Evolutionary conservation across 1,140 invertebrate species (phyloP).

Genomic region (Drosophila seguyi): DNA sequence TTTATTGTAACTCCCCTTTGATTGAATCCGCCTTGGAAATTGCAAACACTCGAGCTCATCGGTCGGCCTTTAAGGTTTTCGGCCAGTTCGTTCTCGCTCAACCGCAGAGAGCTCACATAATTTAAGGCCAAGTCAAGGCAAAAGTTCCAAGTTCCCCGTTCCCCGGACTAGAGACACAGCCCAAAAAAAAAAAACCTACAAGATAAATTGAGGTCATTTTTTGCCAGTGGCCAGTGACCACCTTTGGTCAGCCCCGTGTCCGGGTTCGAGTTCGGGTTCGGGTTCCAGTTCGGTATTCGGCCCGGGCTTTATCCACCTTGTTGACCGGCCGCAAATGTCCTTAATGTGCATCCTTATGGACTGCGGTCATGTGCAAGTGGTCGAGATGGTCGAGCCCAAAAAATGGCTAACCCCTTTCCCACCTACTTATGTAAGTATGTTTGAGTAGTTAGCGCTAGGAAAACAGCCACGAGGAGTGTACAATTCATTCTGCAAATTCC

Average conservation of each 20-base stretch:
- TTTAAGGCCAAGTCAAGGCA: constrained; percentile 66
- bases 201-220: constrained; percentile 85
- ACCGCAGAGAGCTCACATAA: constrained; percentile 65
- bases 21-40: constrained; percentile 71
- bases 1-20: constrained; percentile 48
- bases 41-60: constrained; percentile 40
- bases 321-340: constrained; percentile 81
- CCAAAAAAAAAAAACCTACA: constrained; percentile 46
- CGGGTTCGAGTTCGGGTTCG: constrained; percentile 31
- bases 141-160: constrained; percentile 15
- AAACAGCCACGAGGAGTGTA: constrained; percentile 45
- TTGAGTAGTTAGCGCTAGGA: constrained; percentile 45
- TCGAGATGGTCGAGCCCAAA: constrained; percentile 67
- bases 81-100: constrained; percentile 41
- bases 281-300: constrained; percentile 14
- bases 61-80: constrained; percentile 61
- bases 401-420: constrained; percentile 23
- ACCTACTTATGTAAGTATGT: constrained; percentile 9
- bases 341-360: constrained; percentile 82
- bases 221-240: constrained; percentile 58
- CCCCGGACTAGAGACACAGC: constrained; percentile 21
- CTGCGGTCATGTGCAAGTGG: constrained; percentile 74
- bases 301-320: constrained; percentile 64
- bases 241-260: constrained; percentile 65
- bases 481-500: constrained; percentile 37